Base-by-base conservation (phyloP, 2,113 vertebrate species). In the Hippocampus zosterae region DNA sequence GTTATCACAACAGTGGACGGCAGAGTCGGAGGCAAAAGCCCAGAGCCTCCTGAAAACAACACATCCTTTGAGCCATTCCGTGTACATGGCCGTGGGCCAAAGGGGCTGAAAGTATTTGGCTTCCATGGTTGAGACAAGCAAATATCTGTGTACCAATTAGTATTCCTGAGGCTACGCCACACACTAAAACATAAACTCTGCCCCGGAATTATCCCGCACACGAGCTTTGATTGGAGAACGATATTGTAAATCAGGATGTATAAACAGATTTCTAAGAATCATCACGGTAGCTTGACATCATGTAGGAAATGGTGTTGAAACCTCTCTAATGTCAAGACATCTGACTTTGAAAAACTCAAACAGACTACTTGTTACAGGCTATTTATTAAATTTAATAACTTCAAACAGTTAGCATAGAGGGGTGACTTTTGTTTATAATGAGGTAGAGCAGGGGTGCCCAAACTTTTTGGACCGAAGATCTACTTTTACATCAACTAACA, bases 191-290 rank as follows among this genome's bases (percentile, higher is more conserved):
- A 85, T 88, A 86, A 88, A 91, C 82, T 69, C 77, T 21, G 63
- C 73, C 71, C 72, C 73, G 82, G 91, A 91, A 91, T 91, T 87
- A 88, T 81, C 84, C 85, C 77, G 85, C 80, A 78, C 77, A 57
- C 65, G 40, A 81, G 72, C 81, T 78, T 91, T 87, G 88, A 89
- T 83, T 77, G 82, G 77, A 42, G 68, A 82, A 79, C 56, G 68
- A 88, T 85, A 84, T 87, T 84, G 81, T 92, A 91, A 92, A 92
- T 92, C 90, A 90, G 78, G 73, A 52, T 79, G 83, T 81, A 88
- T 85, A 84, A 81, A 73, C 77, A 82, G 77, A 37, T 37, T 6
- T 46, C 1, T 6, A 27, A 27, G 11, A 27, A 27, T 27, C 55
- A 27, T 11, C 2, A 5, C 55, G 15, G 8, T 10, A 62, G 33